Percentiles rank a stretch among this genome's conserved stretches.
Conservation (phyloP, 2,888 invertebrate species). For the Campopleginae sp. region DNA sequence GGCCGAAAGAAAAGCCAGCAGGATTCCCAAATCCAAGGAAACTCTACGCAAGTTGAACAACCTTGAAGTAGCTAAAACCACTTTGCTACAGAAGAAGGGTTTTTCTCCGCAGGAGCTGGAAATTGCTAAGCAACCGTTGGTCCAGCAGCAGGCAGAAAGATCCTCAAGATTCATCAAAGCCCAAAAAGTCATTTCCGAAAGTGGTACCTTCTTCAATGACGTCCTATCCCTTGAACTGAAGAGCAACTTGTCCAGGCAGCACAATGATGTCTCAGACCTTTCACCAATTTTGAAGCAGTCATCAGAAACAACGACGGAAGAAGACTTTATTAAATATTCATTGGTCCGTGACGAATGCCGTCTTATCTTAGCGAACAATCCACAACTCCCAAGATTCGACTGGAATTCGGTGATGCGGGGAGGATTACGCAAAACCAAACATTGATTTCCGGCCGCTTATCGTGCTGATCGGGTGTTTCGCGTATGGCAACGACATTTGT, state of each 20-base stretch:
- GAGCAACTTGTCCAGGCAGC: constrained; percentile 30
- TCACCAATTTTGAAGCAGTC: constrained; percentile 71
- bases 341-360: constrained; percentile 75
- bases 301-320: constrained; percentile 67
- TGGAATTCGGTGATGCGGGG: constrained; percentile 81
- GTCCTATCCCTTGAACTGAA: constrained; percentile 72
- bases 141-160: constrained; percentile 86
- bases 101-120: constrained; percentile 87
- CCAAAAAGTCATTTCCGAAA: constrained; percentile 57
- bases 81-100: constrained; percentile 87
- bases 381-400: constrained; percentile 85
- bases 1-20: constrained; percentile 68
- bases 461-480: neutral
- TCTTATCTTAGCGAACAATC: constrained; percentile 84
- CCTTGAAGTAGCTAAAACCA: constrained; percentile 87
- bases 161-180: constrained; percentile 84
- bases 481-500: neutral
- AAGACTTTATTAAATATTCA: constrained; percentile 62
- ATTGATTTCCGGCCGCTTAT: neutral
- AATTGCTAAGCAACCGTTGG: constrained; percentile 86
- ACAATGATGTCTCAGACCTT: neutral
- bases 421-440: constrained; percentile 57
- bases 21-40: constrained; percentile 72
- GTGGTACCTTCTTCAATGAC: constrained; percentile 69
- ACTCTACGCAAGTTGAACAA: constrained; percentile 88